Percentiles rank a stretch among this genome's conserved stretches.
These are phyloP conservation scores for Pungitius pungitius DNA, from an alignment of 2,113 vertebrate species.

Conservation along the genomic window DNA sequence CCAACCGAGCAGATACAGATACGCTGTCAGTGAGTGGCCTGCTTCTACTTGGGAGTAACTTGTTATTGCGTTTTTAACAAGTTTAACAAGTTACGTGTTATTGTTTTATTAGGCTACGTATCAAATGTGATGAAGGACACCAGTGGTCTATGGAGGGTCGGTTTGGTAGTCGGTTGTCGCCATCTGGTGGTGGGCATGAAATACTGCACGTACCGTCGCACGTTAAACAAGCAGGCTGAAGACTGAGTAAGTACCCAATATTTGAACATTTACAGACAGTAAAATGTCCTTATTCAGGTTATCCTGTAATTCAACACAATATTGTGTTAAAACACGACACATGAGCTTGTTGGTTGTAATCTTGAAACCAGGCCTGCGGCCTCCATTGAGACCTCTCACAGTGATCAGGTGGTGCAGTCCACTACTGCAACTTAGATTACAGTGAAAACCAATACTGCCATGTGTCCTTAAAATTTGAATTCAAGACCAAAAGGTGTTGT, in stretches of 20 bases:
- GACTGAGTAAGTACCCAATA: background rate
- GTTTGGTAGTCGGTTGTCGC: constrained; percentile 26
- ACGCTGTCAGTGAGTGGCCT: background rate
- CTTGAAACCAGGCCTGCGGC: background rate
- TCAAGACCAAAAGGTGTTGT: too few species aligned
- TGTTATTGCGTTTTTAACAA: too few species aligned
- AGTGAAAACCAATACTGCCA: constrained; percentile 23
- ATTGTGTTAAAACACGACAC: background rate
- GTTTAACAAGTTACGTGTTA: too few species aligned
- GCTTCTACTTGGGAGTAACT: background rate
- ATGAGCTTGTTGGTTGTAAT: background rate
- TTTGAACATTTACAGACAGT: background rate
- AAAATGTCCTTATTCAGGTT: background rate
- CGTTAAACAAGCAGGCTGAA: background rate
- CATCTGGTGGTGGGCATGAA: constrained; percentile 43
- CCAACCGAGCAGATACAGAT: background rate
- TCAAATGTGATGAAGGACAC: background rate
- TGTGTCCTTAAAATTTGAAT: background rate
- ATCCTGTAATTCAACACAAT: background rate
- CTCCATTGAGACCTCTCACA: background rate
- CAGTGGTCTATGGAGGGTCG: background rate
- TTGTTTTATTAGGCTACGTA: background rate
- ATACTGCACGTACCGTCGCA: background rate
- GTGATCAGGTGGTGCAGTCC: background rate
- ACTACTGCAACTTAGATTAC: constrained; percentile 16